A percentile compares a stretch with the other conserved stretches of the same genome.
phyloP scores from a whole-genome alignment of 2,113 vertebrate genomes.

The Talpa occidentalis region DNA sequence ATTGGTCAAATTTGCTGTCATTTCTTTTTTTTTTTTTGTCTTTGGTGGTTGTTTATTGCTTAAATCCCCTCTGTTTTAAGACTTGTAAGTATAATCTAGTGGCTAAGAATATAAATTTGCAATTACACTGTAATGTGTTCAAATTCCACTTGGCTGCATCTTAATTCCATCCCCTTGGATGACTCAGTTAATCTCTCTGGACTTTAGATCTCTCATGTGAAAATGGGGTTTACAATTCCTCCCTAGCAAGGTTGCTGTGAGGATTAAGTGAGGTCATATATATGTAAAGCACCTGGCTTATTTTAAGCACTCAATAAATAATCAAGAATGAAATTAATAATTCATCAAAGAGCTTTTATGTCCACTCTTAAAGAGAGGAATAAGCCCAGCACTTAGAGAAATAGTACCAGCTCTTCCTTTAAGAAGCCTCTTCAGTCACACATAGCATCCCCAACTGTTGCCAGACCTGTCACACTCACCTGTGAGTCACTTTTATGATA shows the following conservation, averaged over 20 bases:
- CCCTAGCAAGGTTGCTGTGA: constrained; percentile 45
- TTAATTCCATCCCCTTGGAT: not conserved
- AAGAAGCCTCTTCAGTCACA: not conserved
- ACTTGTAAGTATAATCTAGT: not conserved
- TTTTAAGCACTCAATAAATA: constrained; percentile 75
- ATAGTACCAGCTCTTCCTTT: not conserved
- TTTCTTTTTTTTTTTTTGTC: not conserved
- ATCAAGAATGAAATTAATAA: constrained; percentile 78
- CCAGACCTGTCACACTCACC: not conserved
- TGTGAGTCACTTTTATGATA: not conserved
- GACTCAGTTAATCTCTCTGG: not conserved
- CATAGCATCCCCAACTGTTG: not conserved
- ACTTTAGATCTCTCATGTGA: not conserved
- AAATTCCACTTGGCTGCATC: not conserved
- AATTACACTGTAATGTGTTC: constrained; percentile 22
- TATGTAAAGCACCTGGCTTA: constrained; percentile 72
- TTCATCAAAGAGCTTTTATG: constrained; percentile 74
- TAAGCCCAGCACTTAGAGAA: constrained; percentile 48
- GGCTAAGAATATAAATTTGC: not conserved
- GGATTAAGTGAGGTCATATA: constrained; percentile 63
- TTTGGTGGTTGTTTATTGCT: not conserved
- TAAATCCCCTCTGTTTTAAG: not conserved
- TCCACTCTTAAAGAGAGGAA: constrained; percentile 31
- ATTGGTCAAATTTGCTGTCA: constrained; percentile 10
- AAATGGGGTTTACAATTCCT: constrained; percentile 47